Percentiles rank a stretch among this genome's conserved stretches.
phyloP scores from a whole-genome alignment of 2,113 vertebrate genomes.

The Xiphophorus maculatus region DNA sequence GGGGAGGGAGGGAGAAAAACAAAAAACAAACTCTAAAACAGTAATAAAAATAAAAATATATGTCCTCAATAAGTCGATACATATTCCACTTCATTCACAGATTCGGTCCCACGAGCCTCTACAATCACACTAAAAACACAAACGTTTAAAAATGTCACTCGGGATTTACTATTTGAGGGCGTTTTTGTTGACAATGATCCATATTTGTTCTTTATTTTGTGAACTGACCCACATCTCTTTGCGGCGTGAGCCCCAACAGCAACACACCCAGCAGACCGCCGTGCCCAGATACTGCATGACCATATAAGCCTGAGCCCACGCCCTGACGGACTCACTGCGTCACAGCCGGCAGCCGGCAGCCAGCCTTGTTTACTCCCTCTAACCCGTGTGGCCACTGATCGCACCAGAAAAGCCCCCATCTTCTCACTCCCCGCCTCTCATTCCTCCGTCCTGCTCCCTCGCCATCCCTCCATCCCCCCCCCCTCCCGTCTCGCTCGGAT shows the following conservation, averaged over 20 bases:
- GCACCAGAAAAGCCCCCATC: constrained; percentile 71
- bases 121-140: neutral
- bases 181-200: neutral
- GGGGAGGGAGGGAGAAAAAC: neutral
- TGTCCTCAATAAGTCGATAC: neutral
- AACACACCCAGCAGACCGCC: neutral
- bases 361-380: constrained; percentile 68
- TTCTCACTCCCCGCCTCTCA: constrained; percentile 35
- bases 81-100: neutral
- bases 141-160: neutral
- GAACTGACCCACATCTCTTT: neutral
- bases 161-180: neutral
- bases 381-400: constrained; percentile 68
- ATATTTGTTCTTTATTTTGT: neutral
- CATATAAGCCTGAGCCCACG: constrained; percentile 60
- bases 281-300: constrained; percentile 53
- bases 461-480: constrained; percentile 23
- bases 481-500: constrained; percentile 5
- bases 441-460: constrained; percentile 29
- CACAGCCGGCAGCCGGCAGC: constrained; percentile 48
- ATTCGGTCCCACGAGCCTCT: neutral
- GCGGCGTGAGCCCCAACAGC: neutral
- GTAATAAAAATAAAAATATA: neutral
- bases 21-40: neutral
- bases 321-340: constrained; percentile 69